Base-by-base conservation (phyloP, 2,888 invertebrate species). In the Brachypterus glaber region DNA sequence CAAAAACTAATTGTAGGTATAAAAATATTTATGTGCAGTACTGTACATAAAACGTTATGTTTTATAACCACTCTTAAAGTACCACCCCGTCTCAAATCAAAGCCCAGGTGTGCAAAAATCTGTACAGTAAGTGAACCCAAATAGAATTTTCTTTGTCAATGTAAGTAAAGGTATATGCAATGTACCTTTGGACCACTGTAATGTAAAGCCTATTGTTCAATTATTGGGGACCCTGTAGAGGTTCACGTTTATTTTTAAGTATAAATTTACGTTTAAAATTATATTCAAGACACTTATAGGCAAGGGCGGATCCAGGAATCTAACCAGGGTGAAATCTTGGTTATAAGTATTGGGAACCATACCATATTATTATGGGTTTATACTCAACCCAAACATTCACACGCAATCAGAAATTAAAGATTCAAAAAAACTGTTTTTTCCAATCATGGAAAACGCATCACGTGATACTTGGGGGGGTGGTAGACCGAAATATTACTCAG, bases 31-130 rank as follows among this genome's bases (percentile, higher is more conserved):
- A 44, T 46, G 44, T 27, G 27, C 43, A 29, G 43, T 42, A 33
- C 47, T 46, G 46, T 46, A 47, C 35, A 27, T 12, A 34, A 13
- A 17, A 13, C 35, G 33, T 34, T 42, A 37, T 36, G 37, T 44
- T 32, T 38, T 35, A 46, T 42, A 44, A 45, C 41, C 47, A 45
- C 41, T 43, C 40, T 38, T 40, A 7, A 45, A 39, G 37, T 40
- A 34, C 27, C 34, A 37, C 46, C 46, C 44, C 17, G 40, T 40
- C 40, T 41, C 46, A 30, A 37, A 40, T 42, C 18, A 13, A 13
- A 30, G 30, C 44, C 47, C 47, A 47, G 47, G 47, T 47, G 47
- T 47, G 47, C 47, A 33, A 47, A 47, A 47, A 47, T 47, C 47
- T 44, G 37, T 30, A 35, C 31, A 35, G 30, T 34, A 11, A 26